These are phyloP conservation scores for Herpetotheres cachinnans DNA, from an alignment of 2,113 vertebrate genomes.

Conservation along the genomic window DNA sequence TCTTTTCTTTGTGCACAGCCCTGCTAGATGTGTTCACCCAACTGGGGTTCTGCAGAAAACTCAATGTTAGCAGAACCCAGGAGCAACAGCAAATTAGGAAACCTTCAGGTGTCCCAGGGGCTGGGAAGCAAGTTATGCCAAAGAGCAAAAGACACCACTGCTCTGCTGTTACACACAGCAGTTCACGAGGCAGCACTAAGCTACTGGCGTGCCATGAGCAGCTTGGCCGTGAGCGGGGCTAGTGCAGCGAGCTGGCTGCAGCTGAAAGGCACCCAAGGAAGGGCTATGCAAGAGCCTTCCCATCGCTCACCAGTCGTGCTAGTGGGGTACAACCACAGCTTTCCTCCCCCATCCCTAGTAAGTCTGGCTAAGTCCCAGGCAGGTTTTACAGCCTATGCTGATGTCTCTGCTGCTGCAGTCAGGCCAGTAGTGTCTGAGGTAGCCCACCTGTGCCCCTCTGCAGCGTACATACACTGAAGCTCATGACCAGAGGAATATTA, in stretches of 20 bases:
- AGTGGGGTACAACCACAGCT: not conserved
- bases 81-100: not conserved
- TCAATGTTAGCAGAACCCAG: not conserved
- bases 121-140: not conserved
- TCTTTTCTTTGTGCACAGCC: no score
- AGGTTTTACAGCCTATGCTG: not conserved
- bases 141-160: not conserved
- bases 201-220: not conserved
- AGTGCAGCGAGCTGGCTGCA: not conserved
- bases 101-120: not conserved
- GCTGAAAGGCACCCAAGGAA: not conserved
- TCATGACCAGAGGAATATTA: not conserved
- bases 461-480: accelerated
- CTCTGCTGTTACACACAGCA: not conserved
- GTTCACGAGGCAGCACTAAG: not conserved
- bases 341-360: no score
- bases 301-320: not conserved
- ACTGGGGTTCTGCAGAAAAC: not conserved
- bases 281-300: not conserved
- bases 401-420: not conserved
- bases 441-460: not conserved
- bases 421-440: not conserved
- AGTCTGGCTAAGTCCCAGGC: not conserved
- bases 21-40: not conserved
- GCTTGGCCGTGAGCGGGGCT: not conserved